These are phyloP conservation scores for Festucalex cinctus DNA, from an alignment of 2,113 vertebrate species.

Conservation along the genomic window DNA sequence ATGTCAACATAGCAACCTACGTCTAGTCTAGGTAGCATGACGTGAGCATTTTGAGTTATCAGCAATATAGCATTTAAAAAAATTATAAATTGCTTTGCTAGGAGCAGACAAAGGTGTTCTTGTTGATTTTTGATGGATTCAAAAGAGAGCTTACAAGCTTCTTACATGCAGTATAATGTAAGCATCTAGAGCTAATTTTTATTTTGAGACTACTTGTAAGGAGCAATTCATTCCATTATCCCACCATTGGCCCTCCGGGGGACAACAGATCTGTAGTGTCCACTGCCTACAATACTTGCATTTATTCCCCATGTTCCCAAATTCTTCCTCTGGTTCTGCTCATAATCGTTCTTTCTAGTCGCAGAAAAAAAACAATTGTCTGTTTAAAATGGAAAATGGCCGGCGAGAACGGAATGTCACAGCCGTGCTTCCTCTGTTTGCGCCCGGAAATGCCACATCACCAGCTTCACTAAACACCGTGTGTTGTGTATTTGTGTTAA, in stretches of 20 bases:
- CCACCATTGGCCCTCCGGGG: neutral
- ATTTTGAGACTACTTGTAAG: no score
- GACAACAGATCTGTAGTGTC: neutral
- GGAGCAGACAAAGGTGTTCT: no score
- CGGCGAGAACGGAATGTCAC: conserved; percentile 30
- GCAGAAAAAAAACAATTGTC: conserved; percentile 34
- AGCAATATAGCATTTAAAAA: no score
- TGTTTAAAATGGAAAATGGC: conserved; percentile 44
- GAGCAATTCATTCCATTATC: neutral
- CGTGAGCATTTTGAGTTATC: no score
- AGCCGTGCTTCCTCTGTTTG: neutral
- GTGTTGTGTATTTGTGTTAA: neutral
- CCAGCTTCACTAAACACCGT: neutral
- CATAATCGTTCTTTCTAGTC: conserved; percentile 24
- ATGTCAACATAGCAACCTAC: no score
- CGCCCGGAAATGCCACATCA: neutral
- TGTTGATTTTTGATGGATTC: no score
- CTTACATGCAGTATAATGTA: no score
- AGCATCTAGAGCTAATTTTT: no score
- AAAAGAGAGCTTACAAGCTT: no score
- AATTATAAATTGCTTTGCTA: no score
- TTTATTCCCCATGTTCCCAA: conserved; percentile 14
- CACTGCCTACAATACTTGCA: neutral
- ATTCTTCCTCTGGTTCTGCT: conserved; percentile 14
- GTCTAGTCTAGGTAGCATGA: no score